These are phyloP conservation scores for Drosophila grimshawi DNA, from an alignment of 1,140 invertebrate species.

Conservation along the genomic window DNA sequence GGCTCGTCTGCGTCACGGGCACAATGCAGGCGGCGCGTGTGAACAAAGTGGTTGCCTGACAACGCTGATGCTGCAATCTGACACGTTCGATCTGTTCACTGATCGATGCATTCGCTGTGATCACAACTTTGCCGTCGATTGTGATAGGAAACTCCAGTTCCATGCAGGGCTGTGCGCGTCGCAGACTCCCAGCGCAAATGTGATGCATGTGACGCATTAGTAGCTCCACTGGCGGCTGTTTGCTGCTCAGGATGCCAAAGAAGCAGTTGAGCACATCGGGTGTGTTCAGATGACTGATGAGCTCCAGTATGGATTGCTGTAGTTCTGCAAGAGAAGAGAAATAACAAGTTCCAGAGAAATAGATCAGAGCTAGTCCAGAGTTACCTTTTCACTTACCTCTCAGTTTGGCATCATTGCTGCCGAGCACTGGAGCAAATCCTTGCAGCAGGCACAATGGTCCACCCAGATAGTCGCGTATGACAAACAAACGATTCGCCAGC, in stretches of 20 bases:
- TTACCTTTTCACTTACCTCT: constrained; percentile 41
- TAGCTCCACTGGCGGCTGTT: constrained; percentile 76
- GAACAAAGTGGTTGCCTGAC: constrained; percentile 69
- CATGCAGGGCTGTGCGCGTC: constrained; percentile 66
- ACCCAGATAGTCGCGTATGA: constrained; percentile 77
- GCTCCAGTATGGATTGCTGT: constrained; percentile 75
- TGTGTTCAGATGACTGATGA: constrained; percentile 75
- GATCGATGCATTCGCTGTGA: constrained; percentile 61
- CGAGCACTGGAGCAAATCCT: constrained; percentile 72
- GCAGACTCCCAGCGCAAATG: constrained; percentile 58
- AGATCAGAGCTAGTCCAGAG: neutral
- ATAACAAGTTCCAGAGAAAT: neutral
- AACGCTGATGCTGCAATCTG: constrained; percentile 66
- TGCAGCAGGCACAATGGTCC: constrained; percentile 74
- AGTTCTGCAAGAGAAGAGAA: constrained; percentile 50
- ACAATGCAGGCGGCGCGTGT: constrained; percentile 75
- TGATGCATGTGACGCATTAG: constrained; percentile 75
- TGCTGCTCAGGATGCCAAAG: constrained; percentile 70
- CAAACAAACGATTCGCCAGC: constrained; percentile 73
- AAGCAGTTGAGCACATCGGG: constrained; percentile 73
- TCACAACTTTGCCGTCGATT: constrained; percentile 75
- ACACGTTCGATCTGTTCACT: constrained; percentile 71
- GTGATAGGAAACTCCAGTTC: constrained; percentile 76
- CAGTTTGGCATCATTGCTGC: constrained; percentile 68
- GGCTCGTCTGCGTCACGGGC: constrained; percentile 69